A percentile compares a stretch with the other conserved stretches of the same genome.
Evolutionary conservation across 2,888 invertebrate genomes (phyloP).

Genomic region (Amphipoea lucens): DNA sequence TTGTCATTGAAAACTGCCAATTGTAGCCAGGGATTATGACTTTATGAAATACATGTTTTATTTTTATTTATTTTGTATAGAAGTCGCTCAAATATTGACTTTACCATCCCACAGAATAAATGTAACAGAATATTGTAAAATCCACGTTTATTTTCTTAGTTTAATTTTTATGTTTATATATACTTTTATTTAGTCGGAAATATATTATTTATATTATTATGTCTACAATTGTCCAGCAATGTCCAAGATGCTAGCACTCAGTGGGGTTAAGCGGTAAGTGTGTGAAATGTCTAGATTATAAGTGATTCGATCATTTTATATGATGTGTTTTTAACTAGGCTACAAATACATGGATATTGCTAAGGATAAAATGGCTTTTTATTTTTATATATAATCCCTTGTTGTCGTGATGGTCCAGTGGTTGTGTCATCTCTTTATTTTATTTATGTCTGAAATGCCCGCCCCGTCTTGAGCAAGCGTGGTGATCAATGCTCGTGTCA

Average conservation of each 20-base stretch:
- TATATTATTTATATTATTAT: slow-evolving; percentile 25
- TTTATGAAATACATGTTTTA: not conserved
- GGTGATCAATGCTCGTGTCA: too few relatives aligned
- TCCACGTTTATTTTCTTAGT: slow-evolving; percentile 1
- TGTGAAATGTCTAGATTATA: slow-evolving; percentile 63
- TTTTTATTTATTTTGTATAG: not conserved
- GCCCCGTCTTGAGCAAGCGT: not conserved
- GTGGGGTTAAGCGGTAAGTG: slow-evolving; percentile 58
- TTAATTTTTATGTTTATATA: slow-evolving; percentile 23
- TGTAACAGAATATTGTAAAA: slow-evolving; percentile 23
- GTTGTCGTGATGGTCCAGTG: not conserved
- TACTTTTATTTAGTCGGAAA: slow-evolving; percentile 19
- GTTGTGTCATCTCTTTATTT: not conserved
- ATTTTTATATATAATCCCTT: not conserved
- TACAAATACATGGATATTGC: slow-evolving; percentile 67
- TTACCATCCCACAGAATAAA: slow-evolving; percentile 1
- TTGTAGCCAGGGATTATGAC: not conserved
- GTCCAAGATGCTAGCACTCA: slow-evolving; percentile 59
- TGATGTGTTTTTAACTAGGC: slow-evolving; percentile 69
- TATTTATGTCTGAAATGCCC: not conserved
- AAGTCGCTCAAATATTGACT: not conserved
- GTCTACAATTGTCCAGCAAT: slow-evolving; percentile 59
- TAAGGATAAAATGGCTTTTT: slow-evolving; percentile 55
- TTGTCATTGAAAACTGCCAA: not conserved
- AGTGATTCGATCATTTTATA: slow-evolving; percentile 73